phyloP scores from a whole-genome alignment of 2,797 vertebrate species.

The Apogon hyalosoma region DNA sequence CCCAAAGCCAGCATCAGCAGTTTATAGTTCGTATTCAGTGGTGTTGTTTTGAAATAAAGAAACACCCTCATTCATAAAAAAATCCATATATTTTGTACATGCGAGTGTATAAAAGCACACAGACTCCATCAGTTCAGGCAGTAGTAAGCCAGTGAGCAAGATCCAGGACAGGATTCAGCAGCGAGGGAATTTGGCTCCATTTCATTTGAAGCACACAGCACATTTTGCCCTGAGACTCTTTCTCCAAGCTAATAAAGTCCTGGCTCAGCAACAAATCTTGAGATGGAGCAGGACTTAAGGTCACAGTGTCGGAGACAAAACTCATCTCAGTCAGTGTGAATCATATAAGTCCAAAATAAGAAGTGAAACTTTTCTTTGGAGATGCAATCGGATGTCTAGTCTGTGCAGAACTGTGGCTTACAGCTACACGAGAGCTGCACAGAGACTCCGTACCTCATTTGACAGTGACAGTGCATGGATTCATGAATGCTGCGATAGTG shows the following conservation, averaged over 20 bases:
- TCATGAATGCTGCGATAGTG: conserved; percentile 6
- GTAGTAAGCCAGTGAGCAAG: conserved; percentile 42
- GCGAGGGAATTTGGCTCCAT: conserved; percentile 45
- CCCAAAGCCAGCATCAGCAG: conserved; percentile 18
- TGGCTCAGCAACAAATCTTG: conserved; percentile 40
- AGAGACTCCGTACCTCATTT: conserved; percentile 10
- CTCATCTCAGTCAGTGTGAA: conserved; percentile 39
- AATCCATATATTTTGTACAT: too few species aligned
- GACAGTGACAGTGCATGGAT: background rate
- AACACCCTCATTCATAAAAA: background rate
- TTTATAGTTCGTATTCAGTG: conserved; percentile 22
- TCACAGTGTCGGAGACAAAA: conserved; percentile 61
- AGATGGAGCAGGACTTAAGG: conserved; percentile 45
- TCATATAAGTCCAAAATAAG: conserved; percentile 22
- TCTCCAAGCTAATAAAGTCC: conserved; percentile 59
- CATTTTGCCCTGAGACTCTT: conserved; percentile 45
- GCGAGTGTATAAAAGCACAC: conserved; percentile 18
- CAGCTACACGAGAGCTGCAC: conserved; percentile 18
- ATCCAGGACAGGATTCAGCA: conserved; percentile 25
- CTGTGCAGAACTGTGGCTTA: conserved; percentile 3
- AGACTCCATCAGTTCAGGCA: conserved; percentile 13
- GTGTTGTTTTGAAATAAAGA: conserved; percentile 14
- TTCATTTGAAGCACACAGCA: conserved; percentile 47
- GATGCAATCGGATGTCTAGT: conserved; percentile 23
- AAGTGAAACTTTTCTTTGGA: conserved; percentile 38